A percentile compares a stretch with the other conserved stretches of the same genome.
phyloP scores from a whole-genome alignment of 2,797 vertebrate species.

The Leptoclinus maculatus region DNA sequence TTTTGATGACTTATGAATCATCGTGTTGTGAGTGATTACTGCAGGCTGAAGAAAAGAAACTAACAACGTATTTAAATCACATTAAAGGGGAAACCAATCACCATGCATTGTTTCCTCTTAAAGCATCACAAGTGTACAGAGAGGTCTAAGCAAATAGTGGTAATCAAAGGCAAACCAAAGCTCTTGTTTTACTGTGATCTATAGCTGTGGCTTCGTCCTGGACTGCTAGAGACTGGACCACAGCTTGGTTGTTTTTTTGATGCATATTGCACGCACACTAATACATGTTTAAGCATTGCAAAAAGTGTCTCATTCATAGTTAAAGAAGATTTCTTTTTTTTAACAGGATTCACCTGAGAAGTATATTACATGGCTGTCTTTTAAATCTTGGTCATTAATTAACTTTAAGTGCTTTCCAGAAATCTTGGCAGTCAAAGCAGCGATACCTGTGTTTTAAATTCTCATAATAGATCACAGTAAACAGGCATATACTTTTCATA shows the following conservation, averaged over 20 bases:
- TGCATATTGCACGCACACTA: not conserved
- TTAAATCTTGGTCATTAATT: conserved; percentile 5
- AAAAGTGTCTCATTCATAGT: not conserved
- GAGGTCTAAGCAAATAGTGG: not conserved
- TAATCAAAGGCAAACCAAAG: not conserved
- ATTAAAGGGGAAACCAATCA: not conserved
- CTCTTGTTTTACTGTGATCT: not conserved
- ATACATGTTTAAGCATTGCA: not conserved
- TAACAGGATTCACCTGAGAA: not conserved
- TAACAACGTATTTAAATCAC: not conserved
- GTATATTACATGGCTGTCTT: not conserved
- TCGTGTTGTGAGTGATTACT: not conserved
- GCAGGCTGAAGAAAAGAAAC: not conserved
- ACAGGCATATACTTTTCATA: conserved; percentile 3
- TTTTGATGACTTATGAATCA: not conserved
- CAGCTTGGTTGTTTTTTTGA: not conserved
- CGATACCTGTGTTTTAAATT: conserved; percentile 19
- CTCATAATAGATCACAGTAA: conserved; percentile 8
- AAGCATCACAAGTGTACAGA: not conserved
- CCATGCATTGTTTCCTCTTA: not conserved
- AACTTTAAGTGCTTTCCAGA: not conserved
- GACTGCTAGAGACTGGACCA: not conserved
- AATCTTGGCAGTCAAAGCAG: not conserved
- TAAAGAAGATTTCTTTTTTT: not conserved
- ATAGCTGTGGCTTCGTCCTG: not conserved